Conservation (phyloP, 2,797 vertebrate species). For the Yasuhikotakia modesta region DNA sequence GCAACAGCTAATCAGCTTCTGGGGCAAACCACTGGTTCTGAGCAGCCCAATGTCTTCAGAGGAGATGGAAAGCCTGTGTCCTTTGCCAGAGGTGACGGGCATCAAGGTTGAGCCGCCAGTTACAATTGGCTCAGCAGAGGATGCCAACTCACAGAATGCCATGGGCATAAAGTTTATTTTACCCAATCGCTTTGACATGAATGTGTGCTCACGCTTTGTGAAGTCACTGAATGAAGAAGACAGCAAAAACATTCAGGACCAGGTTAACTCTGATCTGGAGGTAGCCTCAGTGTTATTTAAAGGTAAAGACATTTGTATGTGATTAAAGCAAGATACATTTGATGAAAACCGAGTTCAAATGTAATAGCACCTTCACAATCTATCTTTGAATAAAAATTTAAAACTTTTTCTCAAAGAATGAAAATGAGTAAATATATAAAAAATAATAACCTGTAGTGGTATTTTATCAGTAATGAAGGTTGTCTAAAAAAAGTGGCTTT, state of each 20-base stretch:
- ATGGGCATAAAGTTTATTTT: conserved; percentile 98
- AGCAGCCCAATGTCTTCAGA: conserved; percentile 77
- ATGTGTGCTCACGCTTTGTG: conserved; percentile 96
- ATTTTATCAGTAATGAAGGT: background rate
- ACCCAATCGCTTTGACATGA: conserved; percentile 98
- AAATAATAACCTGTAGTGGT: background rate
- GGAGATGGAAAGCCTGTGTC: conserved; percentile 84
- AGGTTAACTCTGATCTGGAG: conserved; percentile 98
- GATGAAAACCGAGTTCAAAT: too few relatives aligned
- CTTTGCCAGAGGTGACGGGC: conserved; percentile 82
- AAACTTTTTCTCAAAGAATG: too few relatives aligned
- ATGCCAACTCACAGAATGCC: conserved; percentile 81
- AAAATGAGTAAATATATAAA: background rate
- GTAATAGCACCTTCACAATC: too few relatives aligned
- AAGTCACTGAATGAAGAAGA: conserved; percentile 98
- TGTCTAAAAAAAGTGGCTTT: background rate
- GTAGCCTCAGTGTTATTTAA: conserved; percentile 98
- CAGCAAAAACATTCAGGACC: conserved; percentile 99
- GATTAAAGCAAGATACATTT: background rate
- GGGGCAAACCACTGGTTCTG: conserved; percentile 1
- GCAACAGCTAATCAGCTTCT: background rate
- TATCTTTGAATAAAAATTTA: too few relatives aligned
- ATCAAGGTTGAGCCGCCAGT: conserved; percentile 89
- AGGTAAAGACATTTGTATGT: conserved; percentile 74
- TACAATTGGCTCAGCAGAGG: conserved; percentile 75